Evolutionary conservation across 2,797 vertebrate genomes (phyloP).

Genomic region (Brotula barbata): DNA sequence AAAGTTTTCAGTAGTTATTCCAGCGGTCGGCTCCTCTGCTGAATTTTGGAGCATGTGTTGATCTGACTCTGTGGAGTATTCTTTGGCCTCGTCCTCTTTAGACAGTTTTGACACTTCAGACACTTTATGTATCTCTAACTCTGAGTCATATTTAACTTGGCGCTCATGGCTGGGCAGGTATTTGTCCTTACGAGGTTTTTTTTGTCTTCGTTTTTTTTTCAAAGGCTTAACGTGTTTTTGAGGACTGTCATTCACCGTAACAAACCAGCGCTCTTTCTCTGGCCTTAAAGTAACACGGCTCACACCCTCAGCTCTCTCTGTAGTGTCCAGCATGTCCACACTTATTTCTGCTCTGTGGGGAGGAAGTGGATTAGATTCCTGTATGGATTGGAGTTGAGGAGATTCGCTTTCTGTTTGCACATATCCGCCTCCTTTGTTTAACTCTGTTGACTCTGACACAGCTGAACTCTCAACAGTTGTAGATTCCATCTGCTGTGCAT

Average conservation of each 20-base stretch:
- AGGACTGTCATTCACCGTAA: constrained; percentile 72
- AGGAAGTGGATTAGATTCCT: constrained; percentile 31
- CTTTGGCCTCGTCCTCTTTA: constrained; percentile 9
- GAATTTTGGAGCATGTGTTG: constrained; percentile 15
- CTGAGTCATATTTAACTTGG: constrained; percentile 11
- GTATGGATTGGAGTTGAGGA: constrained; percentile 15
- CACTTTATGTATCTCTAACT: constrained; percentile 16
- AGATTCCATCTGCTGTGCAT: constrained; percentile 17
- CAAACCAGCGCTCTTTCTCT: constrained; percentile 82
- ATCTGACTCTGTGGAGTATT: neutral
- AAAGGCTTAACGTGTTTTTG: constrained; percentile 7
- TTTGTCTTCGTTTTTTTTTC: constrained; percentile 74
- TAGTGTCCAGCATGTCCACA: constrained; percentile 11
- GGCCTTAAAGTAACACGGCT: constrained; percentile 14
- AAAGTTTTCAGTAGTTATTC: constrained; percentile 3
- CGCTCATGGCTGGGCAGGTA: neutral
- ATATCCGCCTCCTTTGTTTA: constrained; percentile 8
- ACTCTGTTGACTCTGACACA: constrained; percentile 8
- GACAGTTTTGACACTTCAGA: too few relatives aligned
- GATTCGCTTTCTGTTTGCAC: constrained; percentile 23
- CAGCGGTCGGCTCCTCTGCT: neutral
- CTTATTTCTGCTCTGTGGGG: constrained; percentile 10
- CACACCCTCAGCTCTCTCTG: constrained; percentile 26
- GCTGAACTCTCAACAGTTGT: constrained; percentile 12
- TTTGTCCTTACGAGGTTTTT: constrained; percentile 49